Evolutionary conservation across 1,140 invertebrate species (phyloP).

Genomic region (Bombus impatiens): DNA sequence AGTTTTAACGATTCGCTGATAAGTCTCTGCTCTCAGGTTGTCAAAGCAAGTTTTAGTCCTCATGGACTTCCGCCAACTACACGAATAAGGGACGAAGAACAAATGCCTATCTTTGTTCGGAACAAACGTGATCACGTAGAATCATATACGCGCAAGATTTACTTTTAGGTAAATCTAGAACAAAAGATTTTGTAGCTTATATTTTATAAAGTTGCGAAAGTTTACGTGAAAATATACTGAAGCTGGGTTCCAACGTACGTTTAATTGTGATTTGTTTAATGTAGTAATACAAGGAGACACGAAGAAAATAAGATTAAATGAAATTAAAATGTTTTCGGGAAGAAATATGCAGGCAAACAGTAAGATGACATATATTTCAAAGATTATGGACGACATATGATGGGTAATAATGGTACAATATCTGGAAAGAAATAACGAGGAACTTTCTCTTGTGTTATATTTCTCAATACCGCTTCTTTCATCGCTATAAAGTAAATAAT

Average conservation of each 20-base stretch:
- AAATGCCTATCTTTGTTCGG: neutral
- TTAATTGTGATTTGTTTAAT: neutral
- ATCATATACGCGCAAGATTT: neutral
- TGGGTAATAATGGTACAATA: neutral
- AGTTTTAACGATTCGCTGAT: conserved; percentile 48
- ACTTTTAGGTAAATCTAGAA: neutral
- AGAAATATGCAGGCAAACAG: neutral
- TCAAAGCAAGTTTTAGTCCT: neutral
- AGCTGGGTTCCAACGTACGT: neutral
- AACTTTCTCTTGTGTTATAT: neutral
- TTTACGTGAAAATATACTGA: neutral
- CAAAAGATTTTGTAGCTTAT: neutral
- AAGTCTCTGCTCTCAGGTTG: neutral
- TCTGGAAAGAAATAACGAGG: neutral
- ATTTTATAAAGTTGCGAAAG: neutral
- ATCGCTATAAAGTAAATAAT: no score
- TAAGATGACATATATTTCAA: neutral
- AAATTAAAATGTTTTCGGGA: neutral
- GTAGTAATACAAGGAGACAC: neutral
- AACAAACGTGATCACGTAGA: neutral
- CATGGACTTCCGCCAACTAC: neutral
- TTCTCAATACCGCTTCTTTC: no score
- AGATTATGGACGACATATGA: neutral
- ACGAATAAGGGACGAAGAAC: neutral
- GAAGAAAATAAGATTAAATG: neutral